A percentile compares a stretch with the other conserved stretches of the same genome.
Evolutionary conservation across 2,797 vertebrate species (phyloP).

Genomic region (Ibycter americanus): DNA sequence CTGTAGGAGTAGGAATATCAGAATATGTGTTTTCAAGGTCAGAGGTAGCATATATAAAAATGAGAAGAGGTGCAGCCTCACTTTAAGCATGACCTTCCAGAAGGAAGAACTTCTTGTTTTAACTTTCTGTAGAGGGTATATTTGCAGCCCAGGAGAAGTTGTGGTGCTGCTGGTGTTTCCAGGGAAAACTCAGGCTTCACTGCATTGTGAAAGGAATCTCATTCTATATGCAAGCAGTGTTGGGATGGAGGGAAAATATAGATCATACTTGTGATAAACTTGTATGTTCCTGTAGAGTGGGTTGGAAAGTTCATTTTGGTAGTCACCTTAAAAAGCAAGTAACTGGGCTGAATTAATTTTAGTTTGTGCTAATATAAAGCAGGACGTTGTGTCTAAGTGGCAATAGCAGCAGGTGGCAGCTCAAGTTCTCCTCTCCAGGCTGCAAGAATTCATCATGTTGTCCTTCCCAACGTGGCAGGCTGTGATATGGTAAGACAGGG

Average conservation of each 20-base stretch:
- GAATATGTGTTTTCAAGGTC: background rate
- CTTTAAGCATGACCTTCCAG: background rate
- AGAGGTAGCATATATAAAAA: background rate
- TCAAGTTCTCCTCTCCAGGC: background rate
- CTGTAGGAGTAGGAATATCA: background rate
- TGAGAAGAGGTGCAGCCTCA: background rate
- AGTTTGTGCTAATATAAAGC: background rate
- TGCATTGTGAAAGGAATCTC: background rate
- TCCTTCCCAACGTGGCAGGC: background rate
- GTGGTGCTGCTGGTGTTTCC: background rate
- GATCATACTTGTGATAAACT: background rate
- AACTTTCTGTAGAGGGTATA: background rate
- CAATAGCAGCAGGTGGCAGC: background rate
- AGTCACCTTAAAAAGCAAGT: background rate
- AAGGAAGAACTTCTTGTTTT: background rate
- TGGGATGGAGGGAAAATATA: background rate
- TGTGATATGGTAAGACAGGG: background rate
- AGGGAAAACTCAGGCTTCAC: background rate
- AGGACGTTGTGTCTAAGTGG: background rate
- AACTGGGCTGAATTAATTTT: background rate
- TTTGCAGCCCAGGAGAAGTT: background rate
- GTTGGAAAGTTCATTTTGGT: background rate
- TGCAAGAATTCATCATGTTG: background rate
- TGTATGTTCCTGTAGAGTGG: background rate
- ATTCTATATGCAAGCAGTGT: background rate